A percentile compares a stretch with the other conserved stretches of the same genome.
phyloP scores from a whole-genome alignment of 2,113 vertebrate species.

The Pandion haliaetus region DNA sequence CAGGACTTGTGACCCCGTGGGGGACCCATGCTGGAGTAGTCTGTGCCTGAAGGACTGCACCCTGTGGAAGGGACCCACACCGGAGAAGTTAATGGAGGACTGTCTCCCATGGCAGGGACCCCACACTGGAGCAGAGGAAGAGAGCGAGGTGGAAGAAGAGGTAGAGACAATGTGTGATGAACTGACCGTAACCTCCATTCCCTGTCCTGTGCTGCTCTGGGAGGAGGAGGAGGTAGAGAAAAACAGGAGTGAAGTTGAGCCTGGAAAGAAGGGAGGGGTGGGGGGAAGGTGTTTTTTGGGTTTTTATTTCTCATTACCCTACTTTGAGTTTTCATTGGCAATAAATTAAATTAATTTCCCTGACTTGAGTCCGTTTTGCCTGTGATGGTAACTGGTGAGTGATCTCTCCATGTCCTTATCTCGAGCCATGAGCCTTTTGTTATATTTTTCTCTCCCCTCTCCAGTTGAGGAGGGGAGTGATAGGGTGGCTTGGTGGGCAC shows the following conservation, averaged over 20 bases:
- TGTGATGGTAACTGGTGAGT: not conserved
- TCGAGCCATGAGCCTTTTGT: not conserved
- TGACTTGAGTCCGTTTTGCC: fast-evolving
- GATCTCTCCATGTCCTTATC: not conserved
- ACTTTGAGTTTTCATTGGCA: not conserved
- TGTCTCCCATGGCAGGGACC: too few species aligned
- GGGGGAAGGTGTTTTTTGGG: not conserved
- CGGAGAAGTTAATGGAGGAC: too few species aligned
- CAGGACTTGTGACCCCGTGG: too few species aligned
- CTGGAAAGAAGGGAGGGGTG: not conserved
- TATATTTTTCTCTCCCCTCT: not conserved
- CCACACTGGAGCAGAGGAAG: too few species aligned
- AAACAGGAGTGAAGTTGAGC: not conserved
- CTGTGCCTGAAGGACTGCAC: too few species aligned
- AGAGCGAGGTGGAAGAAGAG: not conserved
- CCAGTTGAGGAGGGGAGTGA: not conserved
- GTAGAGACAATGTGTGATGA: not conserved
- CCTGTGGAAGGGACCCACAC: too few species aligned
- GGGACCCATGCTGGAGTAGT: too few species aligned
- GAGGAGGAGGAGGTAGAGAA: not conserved
- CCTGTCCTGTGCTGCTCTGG: not conserved
- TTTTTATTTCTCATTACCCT: not conserved
- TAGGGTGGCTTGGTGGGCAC: not conserved
- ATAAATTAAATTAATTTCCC: not conserved
- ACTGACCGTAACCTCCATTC: not conserved